These are phyloP conservation scores for Horisme vitalbata DNA, from an alignment of 2,888 invertebrate genomes.

Conservation along the genomic window DNA sequence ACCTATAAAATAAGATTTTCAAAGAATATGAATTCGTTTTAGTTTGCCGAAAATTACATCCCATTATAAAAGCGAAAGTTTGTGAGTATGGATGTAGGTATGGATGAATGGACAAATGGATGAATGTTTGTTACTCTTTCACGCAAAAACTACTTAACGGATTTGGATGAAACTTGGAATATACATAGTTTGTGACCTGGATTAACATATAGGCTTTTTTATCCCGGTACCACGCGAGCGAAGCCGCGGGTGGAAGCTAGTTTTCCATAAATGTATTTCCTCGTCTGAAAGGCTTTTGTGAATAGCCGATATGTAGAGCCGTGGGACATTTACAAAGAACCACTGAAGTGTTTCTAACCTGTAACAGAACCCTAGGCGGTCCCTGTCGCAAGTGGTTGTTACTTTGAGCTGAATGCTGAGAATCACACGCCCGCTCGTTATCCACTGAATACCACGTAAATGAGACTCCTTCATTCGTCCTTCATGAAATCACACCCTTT, in stretches of 20 bases:
- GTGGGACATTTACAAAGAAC: conserved; percentile 23
- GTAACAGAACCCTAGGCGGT: conserved; percentile 16
- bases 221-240: too few relatives aligned
- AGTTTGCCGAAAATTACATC: conserved; percentile 3
- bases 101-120: too few relatives aligned
- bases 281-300: conserved; percentile 13
- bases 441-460: conserved; percentile 62
- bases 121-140: too few relatives aligned
- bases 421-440: conserved; percentile 56
- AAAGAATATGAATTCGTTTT: conserved; percentile 1
- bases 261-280: conserved; percentile 10
- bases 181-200: too few relatives aligned
- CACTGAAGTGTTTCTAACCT: conserved; percentile 17
- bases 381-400: conserved; percentile 31
- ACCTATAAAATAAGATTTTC: too few relatives aligned
- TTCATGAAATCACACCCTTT: conserved; percentile 53
- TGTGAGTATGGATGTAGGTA: too few relatives aligned
- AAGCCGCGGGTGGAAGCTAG: too few relatives aligned
- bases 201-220: too few relatives aligned
- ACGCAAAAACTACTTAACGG: too few relatives aligned
- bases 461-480: conserved; percentile 51
- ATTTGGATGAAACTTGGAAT: too few relatives aligned
- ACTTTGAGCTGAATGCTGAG: conserved; percentile 41
- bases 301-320: conserved; percentile 17
- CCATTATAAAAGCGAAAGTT: background rate